Percentiles rank a stretch among this genome's conserved stretches.
phyloP scores from a whole-genome alignment of 2,113 vertebrate species.

The Oreotrochilus melanogaster region DNA sequence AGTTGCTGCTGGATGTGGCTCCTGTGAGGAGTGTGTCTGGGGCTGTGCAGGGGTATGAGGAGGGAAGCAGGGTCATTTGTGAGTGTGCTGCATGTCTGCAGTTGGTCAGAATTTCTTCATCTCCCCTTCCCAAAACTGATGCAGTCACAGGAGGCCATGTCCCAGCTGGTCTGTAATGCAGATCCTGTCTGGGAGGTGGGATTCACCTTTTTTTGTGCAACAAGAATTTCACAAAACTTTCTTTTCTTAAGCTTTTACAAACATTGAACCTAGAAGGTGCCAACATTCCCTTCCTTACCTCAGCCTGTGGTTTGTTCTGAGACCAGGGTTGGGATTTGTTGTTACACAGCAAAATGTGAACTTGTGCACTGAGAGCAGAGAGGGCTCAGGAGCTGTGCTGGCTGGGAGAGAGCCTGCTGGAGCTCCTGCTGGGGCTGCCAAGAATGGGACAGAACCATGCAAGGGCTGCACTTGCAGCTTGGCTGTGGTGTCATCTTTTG shows the following conservation, averaged over 20 bases:
- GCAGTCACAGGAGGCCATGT: neutral
- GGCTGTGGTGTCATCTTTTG: neutral
- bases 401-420: neutral
- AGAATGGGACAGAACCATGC: rapidly evolving
- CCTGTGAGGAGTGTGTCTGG: rapidly evolving
- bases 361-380: neutral
- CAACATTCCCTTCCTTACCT: neutral
- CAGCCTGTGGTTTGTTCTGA: neutral
- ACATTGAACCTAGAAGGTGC: neutral
- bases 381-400: neutral
- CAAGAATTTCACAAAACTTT: neutral
- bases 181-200: neutral
- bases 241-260: neutral
- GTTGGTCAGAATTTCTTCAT: neutral
- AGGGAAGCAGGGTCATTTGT: rapidly evolving
- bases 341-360: neutral
- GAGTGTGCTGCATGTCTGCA: neutral
- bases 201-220: neutral
- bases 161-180: neutral
- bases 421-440: rapidly evolving
- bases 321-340: neutral
- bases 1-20: neutral
- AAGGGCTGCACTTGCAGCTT: neutral
- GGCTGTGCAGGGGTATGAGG: neutral
- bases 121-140: neutral